phyloP scores from a whole-genome alignment of 2,113 vertebrate species.

The Progne subis region DNA sequence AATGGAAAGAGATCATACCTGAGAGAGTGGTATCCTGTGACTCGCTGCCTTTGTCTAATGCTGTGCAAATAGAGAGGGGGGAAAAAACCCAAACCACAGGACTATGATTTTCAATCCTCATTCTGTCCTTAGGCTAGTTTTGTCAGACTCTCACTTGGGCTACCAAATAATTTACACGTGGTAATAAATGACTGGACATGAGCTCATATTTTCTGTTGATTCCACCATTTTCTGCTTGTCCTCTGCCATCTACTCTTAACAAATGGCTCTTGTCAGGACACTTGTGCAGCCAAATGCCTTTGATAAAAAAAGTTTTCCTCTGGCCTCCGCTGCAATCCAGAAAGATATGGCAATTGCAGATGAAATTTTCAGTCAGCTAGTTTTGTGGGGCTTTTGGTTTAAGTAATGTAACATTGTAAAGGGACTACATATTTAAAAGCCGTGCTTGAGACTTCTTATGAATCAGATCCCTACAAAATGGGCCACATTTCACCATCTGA shows the following conservation, averaged over 20 bases:
- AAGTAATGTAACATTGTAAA: background rate
- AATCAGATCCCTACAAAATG: background rate
- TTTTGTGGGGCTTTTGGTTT: background rate
- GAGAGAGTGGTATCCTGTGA: background rate
- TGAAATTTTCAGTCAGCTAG: background rate
- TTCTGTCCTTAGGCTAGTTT: background rate
- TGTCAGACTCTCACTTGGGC: background rate
- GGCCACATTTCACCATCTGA: background rate
- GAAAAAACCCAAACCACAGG: background rate
- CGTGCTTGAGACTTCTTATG: background rate
- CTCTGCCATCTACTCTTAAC: background rate
- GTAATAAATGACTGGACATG: background rate
- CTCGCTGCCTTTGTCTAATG: background rate
- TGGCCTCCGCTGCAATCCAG: background rate
- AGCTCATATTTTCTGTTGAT: constrained; percentile 8
- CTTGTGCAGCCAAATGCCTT: background rate
- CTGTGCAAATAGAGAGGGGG: background rate
- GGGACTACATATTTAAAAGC: background rate
- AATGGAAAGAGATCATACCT: background rate
- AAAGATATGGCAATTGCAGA: background rate
- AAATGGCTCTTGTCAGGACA: background rate
- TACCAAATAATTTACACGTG: background rate
- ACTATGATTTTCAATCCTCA: background rate
- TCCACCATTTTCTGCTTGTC: background rate
- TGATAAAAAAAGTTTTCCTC: background rate